Percentiles rank a stretch among this genome's conserved stretches.
Evolutionary conservation across 2,888 invertebrate genomes (phyloP).

Genomic region (Azorinus chamasolen): DNA sequence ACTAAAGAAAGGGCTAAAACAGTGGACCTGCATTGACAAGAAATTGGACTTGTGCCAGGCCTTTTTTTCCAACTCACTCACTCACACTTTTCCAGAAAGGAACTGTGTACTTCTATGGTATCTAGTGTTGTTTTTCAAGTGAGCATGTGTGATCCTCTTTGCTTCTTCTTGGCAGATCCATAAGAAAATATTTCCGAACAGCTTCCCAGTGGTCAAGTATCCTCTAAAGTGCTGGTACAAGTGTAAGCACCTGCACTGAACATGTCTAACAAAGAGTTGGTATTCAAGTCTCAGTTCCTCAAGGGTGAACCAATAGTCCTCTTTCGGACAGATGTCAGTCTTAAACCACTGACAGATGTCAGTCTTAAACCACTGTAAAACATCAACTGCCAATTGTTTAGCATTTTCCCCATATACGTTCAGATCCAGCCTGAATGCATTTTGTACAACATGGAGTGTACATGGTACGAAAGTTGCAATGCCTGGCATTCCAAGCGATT

Average conservation of each 20-base stretch:
- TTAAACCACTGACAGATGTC: slow-evolving; percentile 12
- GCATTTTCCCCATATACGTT: slow-evolving; percentile 10
- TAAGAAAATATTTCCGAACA: neutral
- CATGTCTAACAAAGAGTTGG: no score
- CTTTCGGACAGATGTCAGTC: neutral
- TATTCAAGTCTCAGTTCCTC: slow-evolving; percentile 3
- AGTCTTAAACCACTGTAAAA: no score
- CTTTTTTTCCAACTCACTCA: no score
- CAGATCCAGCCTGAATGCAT: neutral
- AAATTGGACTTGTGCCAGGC: no score
- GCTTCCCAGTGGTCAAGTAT: neutral
- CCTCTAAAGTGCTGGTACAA: slow-evolving; percentile 15
- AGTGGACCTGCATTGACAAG: no score
- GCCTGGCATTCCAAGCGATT: neutral
- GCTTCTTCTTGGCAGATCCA: no score
- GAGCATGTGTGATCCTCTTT: no score
- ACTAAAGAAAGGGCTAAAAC: no score
- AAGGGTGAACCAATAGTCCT: slow-evolving; percentile 4
- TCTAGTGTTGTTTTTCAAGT: no score
- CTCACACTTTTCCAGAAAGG: no score
- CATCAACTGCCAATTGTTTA: slow-evolving; percentile 3
- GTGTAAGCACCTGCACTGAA: slow-evolving; percentile 4
- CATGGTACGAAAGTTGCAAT: slow-evolving; percentile 5
- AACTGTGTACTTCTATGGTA: no score
- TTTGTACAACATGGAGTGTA: slow-evolving; percentile 14